phyloP scores from a whole-genome alignment of 2,797 vertebrate species.

The Siniperca undulata region DNA sequence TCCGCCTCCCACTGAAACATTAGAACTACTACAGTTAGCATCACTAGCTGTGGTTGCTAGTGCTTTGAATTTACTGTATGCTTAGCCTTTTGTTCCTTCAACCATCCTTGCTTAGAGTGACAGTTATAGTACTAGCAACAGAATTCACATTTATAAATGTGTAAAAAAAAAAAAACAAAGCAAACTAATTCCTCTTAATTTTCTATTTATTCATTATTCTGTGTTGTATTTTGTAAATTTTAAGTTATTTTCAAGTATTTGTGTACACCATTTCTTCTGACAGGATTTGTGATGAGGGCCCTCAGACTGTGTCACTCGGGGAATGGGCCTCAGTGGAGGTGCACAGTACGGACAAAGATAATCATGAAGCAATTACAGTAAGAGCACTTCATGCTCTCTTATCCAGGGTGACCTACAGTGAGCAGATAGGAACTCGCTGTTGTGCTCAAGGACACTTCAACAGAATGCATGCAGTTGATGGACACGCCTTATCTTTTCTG shows the following conservation, averaged over 20 bases:
- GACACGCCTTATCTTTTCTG: slow-evolving; percentile 38
- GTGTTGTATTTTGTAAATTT: not conserved
- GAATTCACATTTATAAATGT: not conserved
- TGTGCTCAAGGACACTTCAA: slow-evolving; percentile 47
- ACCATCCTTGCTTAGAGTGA: not conserved
- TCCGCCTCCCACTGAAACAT: not conserved
- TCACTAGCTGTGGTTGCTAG: not conserved
- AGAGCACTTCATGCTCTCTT: slow-evolving; percentile 60
- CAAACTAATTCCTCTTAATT: not conserved
- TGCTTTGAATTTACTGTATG: too few relatives aligned
- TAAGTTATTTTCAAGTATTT: not conserved
- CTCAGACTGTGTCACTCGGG: slow-evolving; percentile 12
- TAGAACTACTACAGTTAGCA: not conserved
- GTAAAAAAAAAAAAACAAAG: too few relatives aligned
- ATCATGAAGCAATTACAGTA: slow-evolving; percentile 66
- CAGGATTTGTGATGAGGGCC: slow-evolving; percentile 3
- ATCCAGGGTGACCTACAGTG: slow-evolving; percentile 55
- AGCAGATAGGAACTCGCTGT: slow-evolving; percentile 46
- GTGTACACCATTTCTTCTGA: not conserved
- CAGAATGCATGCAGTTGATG: slow-evolving; percentile 10
- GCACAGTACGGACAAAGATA: slow-evolving; percentile 45
- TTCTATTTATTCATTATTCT: not conserved
- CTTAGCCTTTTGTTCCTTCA: not conserved
- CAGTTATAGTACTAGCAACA: not conserved
- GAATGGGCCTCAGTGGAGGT: not conserved